These are phyloP conservation scores for Puntigrus tetrazona DNA, from an alignment of 2,113 vertebrate species.

Conservation along the genomic window DNA sequence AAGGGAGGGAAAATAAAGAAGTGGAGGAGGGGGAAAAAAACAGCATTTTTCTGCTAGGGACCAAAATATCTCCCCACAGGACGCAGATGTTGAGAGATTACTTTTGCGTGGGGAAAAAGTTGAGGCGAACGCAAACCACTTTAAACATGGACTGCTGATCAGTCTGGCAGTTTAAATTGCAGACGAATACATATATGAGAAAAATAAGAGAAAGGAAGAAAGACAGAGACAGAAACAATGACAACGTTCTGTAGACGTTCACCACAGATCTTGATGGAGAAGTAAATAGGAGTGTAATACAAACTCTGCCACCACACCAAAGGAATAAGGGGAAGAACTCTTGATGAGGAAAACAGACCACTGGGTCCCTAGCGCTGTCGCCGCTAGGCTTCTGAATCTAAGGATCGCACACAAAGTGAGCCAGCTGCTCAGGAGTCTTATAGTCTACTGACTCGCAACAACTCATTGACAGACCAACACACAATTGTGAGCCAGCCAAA, in stretches of 20 bases:
- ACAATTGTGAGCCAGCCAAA: not conserved
- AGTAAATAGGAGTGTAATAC: slow-evolving; percentile 22
- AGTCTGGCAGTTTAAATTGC: slow-evolving; percentile 20
- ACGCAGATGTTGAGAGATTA: slow-evolving; percentile 56
- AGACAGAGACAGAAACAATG: not conserved
- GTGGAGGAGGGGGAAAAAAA: not conserved
- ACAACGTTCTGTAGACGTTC: not conserved
- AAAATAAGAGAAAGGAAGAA: not conserved
- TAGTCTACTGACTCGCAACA: slow-evolving; percentile 26
- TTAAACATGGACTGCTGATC: slow-evolving; percentile 29
- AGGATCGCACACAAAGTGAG: not conserved
- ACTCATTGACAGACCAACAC: not conserved
- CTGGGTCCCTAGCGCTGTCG: slow-evolving; percentile 9
- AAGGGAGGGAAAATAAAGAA: not conserved
- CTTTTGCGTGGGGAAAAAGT: slow-evolving; percentile 32
- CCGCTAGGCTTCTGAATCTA: not conserved
- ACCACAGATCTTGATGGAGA: slow-evolving; percentile 18
- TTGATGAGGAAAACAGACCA: slow-evolving; percentile 32
- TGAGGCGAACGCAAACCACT: slow-evolving; percentile 24
- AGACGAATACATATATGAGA: not conserved
- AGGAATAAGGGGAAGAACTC: slow-evolving; percentile 28
- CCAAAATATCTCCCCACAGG: slow-evolving; percentile 48
- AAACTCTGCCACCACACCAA: slow-evolving; percentile 43
- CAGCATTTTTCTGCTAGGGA: not conserved
- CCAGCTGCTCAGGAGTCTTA: slow-evolving; percentile 14